phyloP scores from a whole-genome alignment of 2,888 invertebrate species.

The Bimastos eiseni region DNA sequence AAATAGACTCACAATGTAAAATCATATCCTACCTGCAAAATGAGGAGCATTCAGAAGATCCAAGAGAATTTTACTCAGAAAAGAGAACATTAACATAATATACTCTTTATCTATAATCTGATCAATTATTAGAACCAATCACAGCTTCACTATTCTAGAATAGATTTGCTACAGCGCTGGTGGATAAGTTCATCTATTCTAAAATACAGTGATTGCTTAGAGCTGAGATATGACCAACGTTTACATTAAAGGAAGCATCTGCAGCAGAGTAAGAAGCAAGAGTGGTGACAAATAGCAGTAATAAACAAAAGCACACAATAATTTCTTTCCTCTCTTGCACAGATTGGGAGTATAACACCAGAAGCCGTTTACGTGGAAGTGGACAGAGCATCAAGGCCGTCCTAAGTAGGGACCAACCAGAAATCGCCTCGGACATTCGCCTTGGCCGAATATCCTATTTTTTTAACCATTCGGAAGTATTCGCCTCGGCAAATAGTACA shows the following conservation, averaged over 20 bases:
- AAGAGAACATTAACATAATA: not conserved
- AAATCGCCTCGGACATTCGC: too few relatives aligned
- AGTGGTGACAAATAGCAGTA: too few relatives aligned
- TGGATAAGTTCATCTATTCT: not conserved
- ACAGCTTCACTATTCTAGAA: not conserved
- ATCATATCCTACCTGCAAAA: not conserved
- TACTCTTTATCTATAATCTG: not conserved
- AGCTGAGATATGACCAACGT: not conserved
- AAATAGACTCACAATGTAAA: too few relatives aligned
- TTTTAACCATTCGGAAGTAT: too few relatives aligned
- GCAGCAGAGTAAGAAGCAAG: too few relatives aligned
- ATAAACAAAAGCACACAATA: not conserved
- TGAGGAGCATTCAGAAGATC: not conserved
- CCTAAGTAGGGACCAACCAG: too few relatives aligned
- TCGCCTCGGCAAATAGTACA: too few relatives aligned
- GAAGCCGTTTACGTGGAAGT: not conserved
- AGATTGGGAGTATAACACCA: too few relatives aligned
- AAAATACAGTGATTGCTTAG: not conserved
- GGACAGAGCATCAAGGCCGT: not conserved
- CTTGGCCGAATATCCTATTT: too few relatives aligned
- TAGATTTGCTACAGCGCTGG: not conserved
- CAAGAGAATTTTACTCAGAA: not conserved
- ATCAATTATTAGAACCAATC: too few relatives aligned
- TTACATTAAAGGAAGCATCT: not conserved
- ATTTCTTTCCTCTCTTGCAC: not conserved